A percentile compares a stretch with the other conserved stretches of the same genome.
These are phyloP conservation scores for Myotis planiceps DNA, from an alignment of 2,797 vertebrate species.

Conservation along the genomic window DNA sequence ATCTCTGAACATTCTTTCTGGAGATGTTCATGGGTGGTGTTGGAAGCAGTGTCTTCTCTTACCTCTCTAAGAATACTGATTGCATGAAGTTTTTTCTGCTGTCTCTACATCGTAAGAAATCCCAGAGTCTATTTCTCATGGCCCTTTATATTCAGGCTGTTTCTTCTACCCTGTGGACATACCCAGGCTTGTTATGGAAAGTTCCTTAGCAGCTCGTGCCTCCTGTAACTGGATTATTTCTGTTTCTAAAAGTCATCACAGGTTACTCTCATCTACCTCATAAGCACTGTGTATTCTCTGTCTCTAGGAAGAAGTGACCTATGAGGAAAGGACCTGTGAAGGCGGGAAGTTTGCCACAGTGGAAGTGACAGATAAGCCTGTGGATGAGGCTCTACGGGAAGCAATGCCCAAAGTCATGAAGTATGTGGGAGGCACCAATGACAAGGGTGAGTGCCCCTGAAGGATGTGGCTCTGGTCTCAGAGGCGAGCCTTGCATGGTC, in stretches of 20 bases:
- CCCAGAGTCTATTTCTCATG: background rate
- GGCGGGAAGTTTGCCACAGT: slow-evolving; percentile 89
- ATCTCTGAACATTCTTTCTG: background rate
- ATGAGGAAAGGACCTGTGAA: slow-evolving; percentile 92
- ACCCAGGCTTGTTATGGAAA: no score
- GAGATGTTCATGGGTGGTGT: background rate
- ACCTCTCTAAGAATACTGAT: background rate
- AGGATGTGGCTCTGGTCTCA: background rate
- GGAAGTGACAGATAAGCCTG: slow-evolving; percentile 90
- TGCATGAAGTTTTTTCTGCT: background rate
- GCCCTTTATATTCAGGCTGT: background rate
- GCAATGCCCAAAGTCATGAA: slow-evolving; percentile 92
- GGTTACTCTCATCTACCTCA: background rate
- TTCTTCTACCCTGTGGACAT: background rate
- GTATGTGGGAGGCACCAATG: slow-evolving; percentile 94
- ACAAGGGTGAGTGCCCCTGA: slow-evolving; percentile 88
- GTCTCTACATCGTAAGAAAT: background rate
- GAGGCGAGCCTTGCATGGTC: background rate
- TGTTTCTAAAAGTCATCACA: background rate
- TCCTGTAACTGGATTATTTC: background rate
- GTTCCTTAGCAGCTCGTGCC: no score
- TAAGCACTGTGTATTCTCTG: background rate
- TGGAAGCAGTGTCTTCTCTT: background rate
- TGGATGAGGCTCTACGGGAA: slow-evolving; percentile 94
- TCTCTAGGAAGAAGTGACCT: slow-evolving; percentile 91